These are phyloP conservation scores for Machimus rusticus DNA, from an alignment of 2,888 invertebrate genomes.

Conservation along the genomic window DNA sequence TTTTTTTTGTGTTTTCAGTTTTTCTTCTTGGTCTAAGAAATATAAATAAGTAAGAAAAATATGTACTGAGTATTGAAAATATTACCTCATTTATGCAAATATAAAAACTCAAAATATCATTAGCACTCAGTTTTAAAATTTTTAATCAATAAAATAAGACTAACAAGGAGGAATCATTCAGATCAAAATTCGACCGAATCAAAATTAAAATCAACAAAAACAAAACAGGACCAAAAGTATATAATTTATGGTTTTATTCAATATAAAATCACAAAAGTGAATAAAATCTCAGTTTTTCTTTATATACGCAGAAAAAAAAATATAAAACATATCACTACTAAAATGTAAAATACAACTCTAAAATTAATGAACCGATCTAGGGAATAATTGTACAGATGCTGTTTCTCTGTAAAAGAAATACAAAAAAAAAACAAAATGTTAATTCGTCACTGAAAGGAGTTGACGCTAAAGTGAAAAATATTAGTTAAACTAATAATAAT, in stretches of 20 bases:
- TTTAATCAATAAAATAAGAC: not conserved
- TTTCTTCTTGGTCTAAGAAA: not conserved
- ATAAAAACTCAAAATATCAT: not conserved
- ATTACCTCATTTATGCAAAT: not conserved
- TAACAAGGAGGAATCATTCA: not conserved
- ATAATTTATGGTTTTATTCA: not conserved
- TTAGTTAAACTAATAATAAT: conserved; percentile 5
- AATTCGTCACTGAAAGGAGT: not conserved
- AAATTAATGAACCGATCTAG: conserved; percentile 27
- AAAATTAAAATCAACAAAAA: not conserved
- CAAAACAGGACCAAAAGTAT: not conserved
- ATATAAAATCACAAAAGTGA: not conserved
- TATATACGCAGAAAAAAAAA: conserved; percentile 15
- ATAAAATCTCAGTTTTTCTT: not conserved
- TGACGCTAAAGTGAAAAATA: not conserved
- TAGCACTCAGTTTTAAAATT: not conserved
- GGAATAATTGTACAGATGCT: conserved; percentile 8
- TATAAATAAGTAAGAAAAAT: not conserved
- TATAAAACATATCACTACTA: conserved; percentile 35
- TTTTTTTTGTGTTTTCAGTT: not conserved
- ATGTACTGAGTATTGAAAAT: not conserved
- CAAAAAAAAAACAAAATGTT: not conserved
- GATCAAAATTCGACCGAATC: not conserved
- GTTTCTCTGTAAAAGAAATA: not conserved
- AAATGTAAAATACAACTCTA: conserved; percentile 12